Evolutionary conservation across 2,888 invertebrate species (phyloP).

Genomic region (Apotomis capreana): DNA sequence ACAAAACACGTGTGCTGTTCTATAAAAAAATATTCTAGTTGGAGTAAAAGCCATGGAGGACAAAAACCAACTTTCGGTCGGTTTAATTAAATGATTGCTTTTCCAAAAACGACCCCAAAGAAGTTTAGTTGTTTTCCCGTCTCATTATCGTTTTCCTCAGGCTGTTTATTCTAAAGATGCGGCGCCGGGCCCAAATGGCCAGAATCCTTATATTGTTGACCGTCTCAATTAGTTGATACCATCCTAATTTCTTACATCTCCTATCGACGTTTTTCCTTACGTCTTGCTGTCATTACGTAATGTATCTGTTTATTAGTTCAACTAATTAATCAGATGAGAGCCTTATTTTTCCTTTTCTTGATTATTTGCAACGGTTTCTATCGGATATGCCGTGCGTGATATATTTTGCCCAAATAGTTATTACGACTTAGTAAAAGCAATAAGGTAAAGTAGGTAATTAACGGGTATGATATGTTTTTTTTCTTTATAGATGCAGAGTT

Average conservation of each 20-base stretch:
- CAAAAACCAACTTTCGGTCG: neutral
- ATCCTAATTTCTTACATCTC: conserved; percentile 23
- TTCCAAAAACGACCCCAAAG: neutral
- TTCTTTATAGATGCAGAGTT: conserved; percentile 64
- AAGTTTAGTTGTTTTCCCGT: conserved; percentile 3
- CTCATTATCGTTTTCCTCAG: neutral
- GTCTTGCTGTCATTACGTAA: conserved; percentile 3
- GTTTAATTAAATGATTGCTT: conserved; percentile 10
- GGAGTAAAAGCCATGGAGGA: neutral
- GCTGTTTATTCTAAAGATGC: conserved; percentile 15
- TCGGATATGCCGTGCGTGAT: neutral
- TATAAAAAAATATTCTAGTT: neutral
- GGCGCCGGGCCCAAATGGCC: conserved; percentile 1
- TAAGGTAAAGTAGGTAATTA: neutral
- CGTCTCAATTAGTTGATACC: conserved; percentile 25
- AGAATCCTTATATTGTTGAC: conserved; percentile 8
- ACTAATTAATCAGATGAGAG: conserved; percentile 6
- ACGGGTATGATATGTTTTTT: conserved; percentile 23
- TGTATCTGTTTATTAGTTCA: neutral
- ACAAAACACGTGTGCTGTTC: too few relatives aligned
- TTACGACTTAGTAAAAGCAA: neutral
- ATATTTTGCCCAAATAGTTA: neutral
- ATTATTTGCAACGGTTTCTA: neutral
- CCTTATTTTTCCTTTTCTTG: neutral
- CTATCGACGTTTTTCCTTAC: conserved; percentile 27